Evolutionary conservation across 2,113 vertebrate species (phyloP), one percentile per base, ranked within the genome.

Genomic region (Donacobius atricapilla): DNA sequence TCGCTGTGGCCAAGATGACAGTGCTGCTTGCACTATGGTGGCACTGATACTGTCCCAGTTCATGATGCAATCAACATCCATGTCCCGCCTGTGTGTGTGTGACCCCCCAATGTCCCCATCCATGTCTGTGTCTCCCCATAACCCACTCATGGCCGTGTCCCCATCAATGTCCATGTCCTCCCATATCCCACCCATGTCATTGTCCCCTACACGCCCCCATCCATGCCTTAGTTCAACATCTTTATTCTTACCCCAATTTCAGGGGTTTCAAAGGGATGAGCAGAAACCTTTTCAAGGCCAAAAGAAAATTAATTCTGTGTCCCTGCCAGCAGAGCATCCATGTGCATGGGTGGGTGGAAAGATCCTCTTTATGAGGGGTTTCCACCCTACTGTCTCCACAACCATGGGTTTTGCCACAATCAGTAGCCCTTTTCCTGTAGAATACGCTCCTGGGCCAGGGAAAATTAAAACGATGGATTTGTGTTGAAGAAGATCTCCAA

Each of bases 1-100:
- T 99, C 12, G 98, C 98, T 72, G 97, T 99, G 98, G 98, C 97
- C 0, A 98, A 99, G 97, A 96, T 99, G 94, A 98, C 11, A 10
- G 33, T 98, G 40, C 98, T 99, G 22, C 28, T 56, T 31, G 71
- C 33, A 57, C 56, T 58, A 13, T n/a, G 31, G n/a, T 39, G 48
- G 66, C 66, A 50, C 77, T 98, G 78, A 99, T 98, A 1, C 91
- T 99, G 68, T 96, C 98, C 15, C 97, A 97, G 42, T 99, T 99
- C 3, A 1, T 53, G 37, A 40, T 25, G 33, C 44, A 18, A 75
- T 28, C 42, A 40, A 40, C 14, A 14, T 40, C 27, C 27, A 64
- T 15, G 39, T 21, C 28, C 3, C 20, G 16, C 17, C 19, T 19
- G 22, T 63, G 13, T 21, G 20, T 19, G 12, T 40, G n/a, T n/a